Evolutionary conservation across 2,113 vertebrate species (phyloP).

Genomic region (Ameiurus melas): DNA sequence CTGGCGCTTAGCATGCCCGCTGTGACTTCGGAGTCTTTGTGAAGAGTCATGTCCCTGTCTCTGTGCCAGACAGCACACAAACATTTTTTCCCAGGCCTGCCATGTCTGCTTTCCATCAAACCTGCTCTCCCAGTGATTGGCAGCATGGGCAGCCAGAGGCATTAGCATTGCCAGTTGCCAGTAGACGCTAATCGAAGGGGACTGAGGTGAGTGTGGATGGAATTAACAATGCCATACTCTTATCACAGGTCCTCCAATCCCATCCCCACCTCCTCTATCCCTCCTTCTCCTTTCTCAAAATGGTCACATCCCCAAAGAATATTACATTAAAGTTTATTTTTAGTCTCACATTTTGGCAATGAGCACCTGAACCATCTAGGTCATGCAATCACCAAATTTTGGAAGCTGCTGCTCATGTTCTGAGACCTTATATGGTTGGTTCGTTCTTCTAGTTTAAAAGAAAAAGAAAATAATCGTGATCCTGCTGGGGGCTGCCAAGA

Average conservation of each 20-base stretch:
- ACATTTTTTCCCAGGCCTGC: conserved; percentile 68
- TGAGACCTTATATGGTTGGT: conserved; percentile 68
- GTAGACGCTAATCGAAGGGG: conserved; percentile 62
- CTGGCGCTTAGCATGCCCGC: conserved; percentile 38
- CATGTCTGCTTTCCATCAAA: conserved; percentile 67
- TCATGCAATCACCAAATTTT: conserved; percentile 37
- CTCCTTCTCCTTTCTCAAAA: background rate
- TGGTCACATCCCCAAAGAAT: background rate
- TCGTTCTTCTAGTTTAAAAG: conserved; percentile 58
- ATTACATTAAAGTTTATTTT: conserved; percentile 34
- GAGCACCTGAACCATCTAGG: conserved; percentile 25
- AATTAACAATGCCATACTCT: conserved; percentile 56
- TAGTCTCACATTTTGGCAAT: conserved; percentile 31
- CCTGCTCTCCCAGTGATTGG: conserved; percentile 65
- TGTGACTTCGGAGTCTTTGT: conserved; percentile 41
- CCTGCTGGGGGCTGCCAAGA: conserved; percentile 59
- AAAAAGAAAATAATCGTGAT: conserved; percentile 58
- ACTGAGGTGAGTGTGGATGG: conserved; percentile 57
- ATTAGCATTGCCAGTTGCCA: conserved; percentile 73
- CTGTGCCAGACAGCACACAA: conserved; percentile 61
- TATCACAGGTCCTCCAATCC: conserved; percentile 7
- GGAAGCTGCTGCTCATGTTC: conserved; percentile 52
- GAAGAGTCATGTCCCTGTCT: conserved; percentile 53
- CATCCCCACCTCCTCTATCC: background rate
- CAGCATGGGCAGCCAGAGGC: conserved; percentile 59